phyloP scores from a whole-genome alignment of 2,797 vertebrate species.

The Rhynchonycteris naso region DNA sequence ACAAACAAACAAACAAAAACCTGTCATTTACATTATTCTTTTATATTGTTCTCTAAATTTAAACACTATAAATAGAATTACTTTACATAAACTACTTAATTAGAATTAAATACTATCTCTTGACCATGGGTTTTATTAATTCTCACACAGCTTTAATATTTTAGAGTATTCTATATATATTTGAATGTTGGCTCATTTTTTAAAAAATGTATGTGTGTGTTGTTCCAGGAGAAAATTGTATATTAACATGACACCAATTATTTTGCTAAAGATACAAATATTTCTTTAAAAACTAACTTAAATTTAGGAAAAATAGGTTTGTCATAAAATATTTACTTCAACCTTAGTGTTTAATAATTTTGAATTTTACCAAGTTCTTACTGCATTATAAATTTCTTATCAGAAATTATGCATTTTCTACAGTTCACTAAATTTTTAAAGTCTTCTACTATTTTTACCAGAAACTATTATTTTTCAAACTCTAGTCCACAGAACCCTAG shows the following conservation, averaged over 20 bases:
- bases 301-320: not conserved
- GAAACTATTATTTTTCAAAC: not conserved
- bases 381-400: conserved; percentile 17
- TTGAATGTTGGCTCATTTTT: not conserved
- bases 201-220: not conserved
- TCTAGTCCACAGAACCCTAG: not conserved
- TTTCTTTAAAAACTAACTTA: conserved; percentile 17
- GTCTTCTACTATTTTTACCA: not conserved
- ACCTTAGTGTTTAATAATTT: not conserved
- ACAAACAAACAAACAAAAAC: too few species aligned
- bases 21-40: not conserved
- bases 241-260: not conserved
- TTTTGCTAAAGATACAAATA: not conserved
- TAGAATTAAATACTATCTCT: not conserved
- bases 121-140: not conserved
- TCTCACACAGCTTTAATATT: not conserved
- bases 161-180: not conserved
- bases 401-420: not conserved
- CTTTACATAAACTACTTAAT: conserved; percentile 28
- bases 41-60: not conserved
- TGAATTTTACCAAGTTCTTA: not conserved
- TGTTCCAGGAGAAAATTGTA: not conserved
- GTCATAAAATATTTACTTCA: conserved; percentile 14
- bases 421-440: not conserved
- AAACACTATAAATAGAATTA: conserved; percentile 27